Evolutionary conservation across 2,797 vertebrate species (phyloP).

Genomic region (Odontamblyopus rebecca): DNA sequence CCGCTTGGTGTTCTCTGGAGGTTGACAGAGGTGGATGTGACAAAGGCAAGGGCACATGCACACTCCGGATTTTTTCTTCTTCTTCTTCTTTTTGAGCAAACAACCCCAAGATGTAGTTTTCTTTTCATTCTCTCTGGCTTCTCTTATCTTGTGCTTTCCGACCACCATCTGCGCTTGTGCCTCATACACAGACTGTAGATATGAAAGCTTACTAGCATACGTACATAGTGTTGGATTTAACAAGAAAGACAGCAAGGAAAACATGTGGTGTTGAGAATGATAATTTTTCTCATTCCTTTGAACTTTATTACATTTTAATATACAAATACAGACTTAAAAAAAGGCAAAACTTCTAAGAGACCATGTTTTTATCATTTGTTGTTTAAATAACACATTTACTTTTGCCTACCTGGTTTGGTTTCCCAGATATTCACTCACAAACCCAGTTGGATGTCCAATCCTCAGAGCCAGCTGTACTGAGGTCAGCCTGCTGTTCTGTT

Average conservation of each 20-base stretch:
- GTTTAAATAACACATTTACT: background rate
- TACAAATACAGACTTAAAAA: background rate
- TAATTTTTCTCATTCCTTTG: slow-evolving; percentile 1
- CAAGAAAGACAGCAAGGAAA: slow-evolving; percentile 23
- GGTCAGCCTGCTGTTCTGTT: background rate
- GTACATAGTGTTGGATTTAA: background rate
- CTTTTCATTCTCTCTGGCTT: slow-evolving; percentile 27
- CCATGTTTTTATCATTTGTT: background rate
- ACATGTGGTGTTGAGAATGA: background rate
- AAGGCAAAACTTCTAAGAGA: background rate
- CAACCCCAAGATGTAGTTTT: slow-evolving; percentile 33
- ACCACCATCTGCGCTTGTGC: slow-evolving; percentile 8
- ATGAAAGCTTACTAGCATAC: slow-evolving; percentile 9
- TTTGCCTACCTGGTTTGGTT: background rate
- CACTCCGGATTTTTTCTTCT: slow-evolving; percentile 14
- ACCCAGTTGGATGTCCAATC: background rate
- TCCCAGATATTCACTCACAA: background rate
- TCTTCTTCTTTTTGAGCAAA: slow-evolving; percentile 43
- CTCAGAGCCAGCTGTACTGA: background rate
- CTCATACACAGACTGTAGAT: slow-evolving; percentile 15
- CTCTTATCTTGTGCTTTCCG: slow-evolving; percentile 17
- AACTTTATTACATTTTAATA: background rate
- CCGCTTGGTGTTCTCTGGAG: slow-evolving; percentile 45
- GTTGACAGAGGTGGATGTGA: slow-evolving; percentile 31
- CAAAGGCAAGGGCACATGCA: slow-evolving; percentile 36